Evolutionary conservation across 2,797 vertebrate species (phyloP), one percentile per base, ranked within the genome.

Genomic region (Champsocephalus esox): DNA sequence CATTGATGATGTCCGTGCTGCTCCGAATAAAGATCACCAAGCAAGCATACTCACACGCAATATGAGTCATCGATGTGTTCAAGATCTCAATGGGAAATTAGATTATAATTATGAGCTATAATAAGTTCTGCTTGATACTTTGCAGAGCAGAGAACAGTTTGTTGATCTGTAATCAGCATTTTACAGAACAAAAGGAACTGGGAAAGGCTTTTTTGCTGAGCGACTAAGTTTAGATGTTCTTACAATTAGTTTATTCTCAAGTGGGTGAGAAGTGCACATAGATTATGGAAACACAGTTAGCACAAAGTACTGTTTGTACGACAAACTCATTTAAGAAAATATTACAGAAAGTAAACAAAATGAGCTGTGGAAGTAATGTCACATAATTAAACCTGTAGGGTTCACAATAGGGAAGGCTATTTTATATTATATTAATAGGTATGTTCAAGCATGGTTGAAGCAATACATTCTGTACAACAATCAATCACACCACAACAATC

Each of bases 141-240:
- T 70, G 57, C 77, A 58, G 73, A 73, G 51, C 63, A 34, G 45
- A 59, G 61, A 79, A 49, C 52, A 34, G 19, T 80, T 80, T 82
- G 79, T 75, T 67, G 48, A 74, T 62, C 57, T 71, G 64, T 84
- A 79, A 82, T 88, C 70, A 84, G 76, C 75, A 71, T 56, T 84
- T 87, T 75, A 55, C 59, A 69, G 70, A 83, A 76, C 76, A 85
- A 80, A 73, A 77, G 68, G 57, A 79, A 52, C 38, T 16, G 52
- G 59, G 58, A 79, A 61, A 65, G 51, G 45, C 46, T 71, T 56
- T 78, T 84, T 76, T 85, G 54, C 46, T 66, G 44, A 56, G 24
- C 9, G n/a, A 65, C 79, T 82, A 73, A 71, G 84, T 82, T 84
- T 70, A 78, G 75, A 82, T 69, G 77, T 75, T 80, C 54, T 66